phyloP scores from a whole-genome alignment of 92 coral and sea anemone species.

The Porites divaricata region DNA sequence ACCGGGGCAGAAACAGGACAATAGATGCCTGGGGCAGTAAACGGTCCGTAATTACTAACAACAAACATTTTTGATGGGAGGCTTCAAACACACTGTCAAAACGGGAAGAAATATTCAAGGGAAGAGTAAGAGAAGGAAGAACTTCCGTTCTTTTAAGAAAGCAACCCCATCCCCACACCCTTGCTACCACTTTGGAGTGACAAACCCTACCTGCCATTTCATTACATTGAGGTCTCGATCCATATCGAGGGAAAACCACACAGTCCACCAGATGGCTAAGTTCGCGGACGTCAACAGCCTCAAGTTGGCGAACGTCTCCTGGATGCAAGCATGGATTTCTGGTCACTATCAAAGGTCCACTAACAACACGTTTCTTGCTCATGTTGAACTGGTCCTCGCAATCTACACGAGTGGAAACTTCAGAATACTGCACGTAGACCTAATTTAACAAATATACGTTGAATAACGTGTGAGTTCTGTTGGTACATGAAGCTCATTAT shows the following conservation, averaged over 20 bases:
- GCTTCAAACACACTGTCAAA: too few relatives aligned
- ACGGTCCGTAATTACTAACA: too few relatives aligned
- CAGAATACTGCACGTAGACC: constrained; percentile 92
- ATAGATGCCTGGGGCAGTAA: too few relatives aligned
- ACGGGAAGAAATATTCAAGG: too few relatives aligned
- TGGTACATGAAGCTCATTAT: too few relatives aligned
- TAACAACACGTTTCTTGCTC: constrained; percentile 56
- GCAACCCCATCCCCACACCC: too few relatives aligned
- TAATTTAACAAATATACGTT: constrained; percentile 28
- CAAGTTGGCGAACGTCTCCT: constrained; percentile 92
- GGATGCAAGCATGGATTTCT: constrained; percentile 99
- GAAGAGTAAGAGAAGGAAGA: not conserved
- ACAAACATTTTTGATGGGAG: too few relatives aligned
- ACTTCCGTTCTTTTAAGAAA: not conserved
- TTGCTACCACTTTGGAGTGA: not conserved
- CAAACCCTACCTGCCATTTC: constrained; percentile 88
- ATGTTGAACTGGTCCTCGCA: constrained; percentile 58
- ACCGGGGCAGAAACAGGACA: too few relatives aligned
- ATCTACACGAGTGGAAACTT: constrained; percentile 68
- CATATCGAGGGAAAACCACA: constrained; percentile 86
- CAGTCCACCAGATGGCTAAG: constrained; percentile 91
- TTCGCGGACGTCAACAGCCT: constrained; percentile 80
- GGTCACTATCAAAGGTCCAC: constrained; percentile 89
- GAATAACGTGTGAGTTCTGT: constrained; percentile 4
- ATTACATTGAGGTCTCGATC: constrained; percentile 89